Percentiles rank a stretch among this genome's conserved stretches.
Conservation (phyloP, 2,113 vertebrate species). For the Paradoxurus hermaphroditus region DNA sequence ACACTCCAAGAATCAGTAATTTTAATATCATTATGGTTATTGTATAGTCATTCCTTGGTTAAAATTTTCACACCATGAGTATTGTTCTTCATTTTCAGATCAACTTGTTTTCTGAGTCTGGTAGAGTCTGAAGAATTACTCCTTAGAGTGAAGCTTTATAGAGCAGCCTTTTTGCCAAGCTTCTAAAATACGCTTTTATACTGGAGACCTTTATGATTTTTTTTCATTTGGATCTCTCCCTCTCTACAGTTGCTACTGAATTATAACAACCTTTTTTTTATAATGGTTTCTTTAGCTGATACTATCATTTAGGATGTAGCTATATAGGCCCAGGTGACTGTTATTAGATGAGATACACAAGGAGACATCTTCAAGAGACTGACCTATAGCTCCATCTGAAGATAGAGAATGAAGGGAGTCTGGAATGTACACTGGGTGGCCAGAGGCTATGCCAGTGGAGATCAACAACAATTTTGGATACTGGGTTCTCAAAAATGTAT, state of each 20-base stretch:
- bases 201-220: background rate
- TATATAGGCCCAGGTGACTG: background rate
- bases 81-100: background rate
- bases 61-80: background rate
- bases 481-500: background rate
- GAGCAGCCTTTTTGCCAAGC: background rate
- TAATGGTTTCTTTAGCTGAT: background rate
- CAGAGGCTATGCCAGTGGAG: background rate
- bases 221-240: background rate
- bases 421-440: background rate
- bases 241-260: background rate
- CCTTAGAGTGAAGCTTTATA: background rate
- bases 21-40: background rate
- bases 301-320: background rate
- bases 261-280: background rate
- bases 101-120: background rate
- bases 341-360: background rate
- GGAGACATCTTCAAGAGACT: background rate
- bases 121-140: background rate
- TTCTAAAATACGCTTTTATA: background rate
- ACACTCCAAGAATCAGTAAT: background rate
- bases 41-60: background rate
- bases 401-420: background rate
- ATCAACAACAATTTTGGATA: background rate
- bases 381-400: background rate